Evolutionary conservation across 2,888 invertebrate species (phyloP).

Genomic region (Plagodis pulveraria): DNA sequence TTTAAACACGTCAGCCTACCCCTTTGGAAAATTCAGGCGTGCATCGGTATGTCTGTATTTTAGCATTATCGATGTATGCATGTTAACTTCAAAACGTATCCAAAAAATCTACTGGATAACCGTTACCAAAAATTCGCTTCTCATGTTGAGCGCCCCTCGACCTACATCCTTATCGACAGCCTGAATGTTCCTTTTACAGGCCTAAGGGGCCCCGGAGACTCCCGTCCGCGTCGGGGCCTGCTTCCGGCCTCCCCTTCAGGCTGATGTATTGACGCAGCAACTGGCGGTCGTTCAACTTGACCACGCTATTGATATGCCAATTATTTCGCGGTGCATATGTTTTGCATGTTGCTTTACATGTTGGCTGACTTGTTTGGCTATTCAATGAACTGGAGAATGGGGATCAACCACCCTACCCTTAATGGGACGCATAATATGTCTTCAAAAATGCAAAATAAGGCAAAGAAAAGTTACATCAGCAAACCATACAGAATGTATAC

Average conservation of each 20-base stretch:
- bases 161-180: constrained; percentile 10
- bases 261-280: constrained; percentile 31
- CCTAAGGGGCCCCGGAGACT: not conserved
- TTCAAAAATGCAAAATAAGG: no score
- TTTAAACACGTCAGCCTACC: no score
- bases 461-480: no score
- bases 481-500: no score
- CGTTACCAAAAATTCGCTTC: no score
- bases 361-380: constrained; percentile 3
- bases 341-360: constrained; percentile 18
- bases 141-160: constrained; percentile 4
- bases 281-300: constrained; percentile 32
- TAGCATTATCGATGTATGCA: no score
- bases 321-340: constrained; percentile 25
- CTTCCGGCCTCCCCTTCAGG: constrained; percentile 29
- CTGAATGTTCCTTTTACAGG: not conserved
- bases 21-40: no score
- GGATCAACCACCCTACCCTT: no score
- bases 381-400: not conserved
- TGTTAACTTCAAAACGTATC: no score
- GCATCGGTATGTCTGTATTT: no score
- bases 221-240: constrained; percentile 16
- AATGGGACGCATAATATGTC: no score
- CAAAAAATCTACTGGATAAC: no score
- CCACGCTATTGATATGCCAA: constrained; percentile 29